Conservation (phyloP, 2,888 invertebrate genomes). For the Diogma glabrata region DNA sequence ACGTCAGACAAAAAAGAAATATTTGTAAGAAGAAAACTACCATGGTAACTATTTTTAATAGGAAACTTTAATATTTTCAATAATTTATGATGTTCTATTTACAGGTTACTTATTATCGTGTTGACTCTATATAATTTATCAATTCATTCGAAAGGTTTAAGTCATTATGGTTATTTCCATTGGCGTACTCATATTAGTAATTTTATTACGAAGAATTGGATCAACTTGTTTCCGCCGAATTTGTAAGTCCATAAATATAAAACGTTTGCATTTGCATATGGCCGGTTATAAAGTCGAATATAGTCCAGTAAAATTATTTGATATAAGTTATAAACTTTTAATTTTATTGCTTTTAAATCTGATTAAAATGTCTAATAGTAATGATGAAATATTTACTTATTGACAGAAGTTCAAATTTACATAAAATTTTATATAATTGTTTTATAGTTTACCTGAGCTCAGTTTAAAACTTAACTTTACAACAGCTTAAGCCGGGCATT, state of each 20-base stretch:
- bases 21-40: slow-evolving; percentile 51
- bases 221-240: slow-evolving; percentile 52
- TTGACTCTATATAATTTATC: slow-evolving; percentile 67
- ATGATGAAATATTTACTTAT: no score
- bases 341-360: no score
- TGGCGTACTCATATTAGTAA: slow-evolving; percentile 74
- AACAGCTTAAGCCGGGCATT: no score
- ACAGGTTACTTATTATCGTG: slow-evolving; percentile 60
- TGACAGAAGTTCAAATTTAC: no score
- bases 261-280: not conserved
- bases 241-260: slow-evolving; percentile 49
- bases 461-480: no score
- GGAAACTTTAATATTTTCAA: not conserved
- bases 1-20: slow-evolving; percentile 43
- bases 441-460: no score
- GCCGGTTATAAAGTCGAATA: not conserved
- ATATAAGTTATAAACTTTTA: no score
- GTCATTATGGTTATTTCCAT: slow-evolving; percentile 72
- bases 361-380: no score
- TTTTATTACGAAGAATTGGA: slow-evolving; percentile 73
- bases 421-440: no score
- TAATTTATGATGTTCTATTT: slow-evolving; percentile 19
- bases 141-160: slow-evolving; percentile 57
- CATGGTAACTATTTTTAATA: slow-evolving; percentile 43
- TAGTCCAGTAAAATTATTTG: no score